Base-by-base conservation (phyloP, 2,888 invertebrate genomes). In the Dastarcus helophoroides region DNA sequence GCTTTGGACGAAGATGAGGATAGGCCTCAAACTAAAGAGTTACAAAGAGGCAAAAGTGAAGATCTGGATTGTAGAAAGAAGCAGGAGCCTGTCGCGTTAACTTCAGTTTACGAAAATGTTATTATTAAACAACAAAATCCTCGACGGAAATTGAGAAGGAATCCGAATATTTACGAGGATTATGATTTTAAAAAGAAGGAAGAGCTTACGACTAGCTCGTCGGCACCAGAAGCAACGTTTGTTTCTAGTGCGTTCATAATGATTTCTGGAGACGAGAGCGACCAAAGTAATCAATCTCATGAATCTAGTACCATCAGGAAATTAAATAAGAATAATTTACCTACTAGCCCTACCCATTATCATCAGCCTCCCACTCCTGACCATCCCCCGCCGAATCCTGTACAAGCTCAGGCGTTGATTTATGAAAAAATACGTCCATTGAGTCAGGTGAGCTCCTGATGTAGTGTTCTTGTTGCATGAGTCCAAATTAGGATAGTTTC, bases 301-400 rank as follows among this genome's bases (percentile, higher is more conserved):
- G 31, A 43, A 36, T 30, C 34, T 6, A 33, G 35, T 74, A 73
- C 17, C 56, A 72, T 38, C 73, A 76, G 50, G 73, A 73, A 34
- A n/a, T 21, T 25, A 6, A 36, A 35, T 11, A 27, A 29, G n/a
- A 48, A 41, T 17, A 44, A 62, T 56, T 54, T 70, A 47, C 91
- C 91, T 0, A 65, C 84, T 46, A 89, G 88, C 44, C 91, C 91
- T 11, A 85, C 88, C 26, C 84, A 88, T 55, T 90, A 90, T 51
- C 73, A 77, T 30, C 90, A 91, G 61, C 90, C 91, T 7, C 88
- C 91, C 6, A 93, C 91, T 7, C 91, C 91, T 0, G 90, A 91
- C 47, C 90, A 90, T 63, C 90, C 91, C 3, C 91, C 93, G 2
- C 93, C 93, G 0, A 80, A 88, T 6, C 88, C 91, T 3, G 71